These are phyloP conservation scores for Meteorus sp. DNA, from an alignment of 1,140 invertebrate genomes.

Conservation along the genomic window DNA sequence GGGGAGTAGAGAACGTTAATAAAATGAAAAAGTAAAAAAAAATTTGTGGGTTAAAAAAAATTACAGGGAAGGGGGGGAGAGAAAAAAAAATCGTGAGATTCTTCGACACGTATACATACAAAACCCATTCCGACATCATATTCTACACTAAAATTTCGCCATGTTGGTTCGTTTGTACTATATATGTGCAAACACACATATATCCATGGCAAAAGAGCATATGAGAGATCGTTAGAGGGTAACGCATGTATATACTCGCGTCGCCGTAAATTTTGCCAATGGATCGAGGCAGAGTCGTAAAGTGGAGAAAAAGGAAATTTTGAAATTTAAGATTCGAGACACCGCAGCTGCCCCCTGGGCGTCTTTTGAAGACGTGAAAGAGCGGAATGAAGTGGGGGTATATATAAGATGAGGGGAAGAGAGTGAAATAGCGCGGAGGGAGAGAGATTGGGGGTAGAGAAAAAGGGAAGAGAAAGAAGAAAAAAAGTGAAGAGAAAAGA, in stretches of 20 bases:
- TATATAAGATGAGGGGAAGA: background rate
- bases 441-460: background rate
- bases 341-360: conserved; percentile 36
- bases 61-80: too few species aligned
- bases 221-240: conserved; percentile 19
- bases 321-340: conserved; percentile 48
- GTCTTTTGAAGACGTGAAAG: conserved; percentile 25
- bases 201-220: background rate
- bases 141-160: too few species aligned
- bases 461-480: background rate
- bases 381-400: too few species aligned
- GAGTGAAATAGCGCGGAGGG: background rate
- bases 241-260: conserved; percentile 35
- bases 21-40: background rate
- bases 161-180: background rate
- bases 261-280: conserved; percentile 45
- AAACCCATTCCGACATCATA: too few species aligned
- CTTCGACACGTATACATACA: too few species aligned
- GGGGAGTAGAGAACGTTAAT: background rate
- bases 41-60: background rate
- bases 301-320: conserved; percentile 37
- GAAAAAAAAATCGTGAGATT: background rate
- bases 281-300: conserved; percentile 42
- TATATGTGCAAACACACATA: too few species aligned
- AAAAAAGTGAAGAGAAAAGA: conserved; percentile 18